Percentiles rank a stretch among this genome's conserved stretches.
These are phyloP conservation scores for Oryzias curvinotus DNA, from an alignment of 2,113 vertebrate species.

Conservation along the genomic window DNA sequence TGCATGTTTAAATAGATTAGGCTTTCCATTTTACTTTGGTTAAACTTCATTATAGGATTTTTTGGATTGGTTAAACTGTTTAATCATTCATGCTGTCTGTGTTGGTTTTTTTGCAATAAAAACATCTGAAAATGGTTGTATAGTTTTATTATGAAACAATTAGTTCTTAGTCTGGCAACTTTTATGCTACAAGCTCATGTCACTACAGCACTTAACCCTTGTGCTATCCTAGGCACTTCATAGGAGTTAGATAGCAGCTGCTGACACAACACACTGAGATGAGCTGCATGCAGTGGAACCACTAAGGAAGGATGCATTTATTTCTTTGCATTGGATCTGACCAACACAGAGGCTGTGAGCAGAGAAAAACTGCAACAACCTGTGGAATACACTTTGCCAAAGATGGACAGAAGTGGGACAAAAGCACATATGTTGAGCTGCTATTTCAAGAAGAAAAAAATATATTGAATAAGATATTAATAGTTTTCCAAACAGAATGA, in stretches of 20 bases:
- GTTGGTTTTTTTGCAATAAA: constrained; percentile 67
- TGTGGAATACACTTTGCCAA: not conserved
- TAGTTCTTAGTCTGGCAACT: not conserved
- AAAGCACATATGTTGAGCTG: constrained; percentile 3
- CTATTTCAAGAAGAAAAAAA: too few relatives aligned
- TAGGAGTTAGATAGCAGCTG: constrained; percentile 29
- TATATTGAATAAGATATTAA: too few relatives aligned
- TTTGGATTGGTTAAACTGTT: constrained; percentile 24
- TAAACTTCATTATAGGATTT: not conserved
- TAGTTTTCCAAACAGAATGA: too few relatives aligned
- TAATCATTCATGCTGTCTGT: constrained; percentile 40
- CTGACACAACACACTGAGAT: constrained; percentile 4
- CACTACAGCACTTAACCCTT: not conserved
- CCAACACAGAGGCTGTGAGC: not conserved
- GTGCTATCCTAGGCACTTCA: too few relatives aligned
- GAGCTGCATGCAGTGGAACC: constrained; percentile 8
- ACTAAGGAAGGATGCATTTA: constrained; percentile 19
- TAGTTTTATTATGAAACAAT: constrained; percentile 20
- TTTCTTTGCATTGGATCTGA: constrained; percentile 17
- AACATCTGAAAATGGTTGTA: constrained; percentile 10
- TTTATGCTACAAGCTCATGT: not conserved
- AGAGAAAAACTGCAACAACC: not conserved
- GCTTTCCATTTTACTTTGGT: not conserved
- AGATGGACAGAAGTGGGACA: not conserved
- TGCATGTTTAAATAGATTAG: not conserved